Evolutionary conservation across 2,888 invertebrate genomes (phyloP), one percentile per base, ranked within the genome.

Genomic region (Drepana falcataria): DNA sequence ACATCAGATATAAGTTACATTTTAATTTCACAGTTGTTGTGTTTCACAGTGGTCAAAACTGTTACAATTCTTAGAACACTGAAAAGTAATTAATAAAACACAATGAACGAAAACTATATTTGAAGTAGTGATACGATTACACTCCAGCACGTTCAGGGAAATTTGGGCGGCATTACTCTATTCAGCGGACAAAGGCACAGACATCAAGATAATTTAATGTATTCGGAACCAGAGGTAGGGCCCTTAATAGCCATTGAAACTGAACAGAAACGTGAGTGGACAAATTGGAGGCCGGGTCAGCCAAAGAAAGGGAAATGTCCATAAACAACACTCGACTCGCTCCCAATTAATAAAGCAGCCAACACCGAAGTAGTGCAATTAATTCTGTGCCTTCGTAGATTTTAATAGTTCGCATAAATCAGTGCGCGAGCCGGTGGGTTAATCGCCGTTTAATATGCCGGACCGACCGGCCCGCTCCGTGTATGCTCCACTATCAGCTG

Each of bases 381-480:
- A 91, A 91, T 91, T 90, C 83, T 86, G 82, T 81, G 89, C 90
- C 87, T 90, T 89, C 89, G 84, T 75, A 89, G 87, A 88, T 89
- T 91, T 91, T 91, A 91, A 91, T 91, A 90, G 90, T 90, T 89
- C 81, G 72, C 88, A 90, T 90, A 90, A 90, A 90, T 90, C 90
- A 90, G 85, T 58, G 74, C 65, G 51, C 72, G 73, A 69, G 71
- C 85, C 89, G 86, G 87, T 87, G 87, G 90, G 88, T 84, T 89
- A 90, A 90, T 89, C 87, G 87, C 56, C 85, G 85, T 89, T 90
- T 89, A 91, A 90, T 90, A 90, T 89, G 87, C 87, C 81, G 82
- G 81, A 61, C 80, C 77, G 76, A 81, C 60, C 80, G 77, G 77
- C 77, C 76, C 79, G 75, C 76, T 77, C 80, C 76, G 65, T 76